Percentiles rank a stretch among this genome's conserved stretches.
These are phyloP conservation scores for Oxyura jamaicensis DNA, from an alignment of 2,113 vertebrate species.

Conservation along the genomic window DNA sequence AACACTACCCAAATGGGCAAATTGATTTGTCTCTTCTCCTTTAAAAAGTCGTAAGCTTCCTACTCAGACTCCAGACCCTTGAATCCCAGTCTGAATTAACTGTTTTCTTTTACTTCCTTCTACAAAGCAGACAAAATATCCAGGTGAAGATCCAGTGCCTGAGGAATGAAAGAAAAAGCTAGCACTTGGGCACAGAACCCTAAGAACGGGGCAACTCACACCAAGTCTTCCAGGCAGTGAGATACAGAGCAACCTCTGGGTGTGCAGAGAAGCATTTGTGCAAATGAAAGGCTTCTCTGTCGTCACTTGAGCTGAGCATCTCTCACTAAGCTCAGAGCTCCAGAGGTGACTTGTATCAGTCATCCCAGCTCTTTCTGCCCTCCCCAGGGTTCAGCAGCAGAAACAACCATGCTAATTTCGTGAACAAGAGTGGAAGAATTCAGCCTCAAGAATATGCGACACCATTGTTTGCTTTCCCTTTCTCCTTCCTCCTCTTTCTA, in stretches of 20 bases:
- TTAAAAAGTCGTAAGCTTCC: neutral
- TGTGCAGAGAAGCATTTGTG: neutral
- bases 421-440: neutral
- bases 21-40: neutral
- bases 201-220: neutral
- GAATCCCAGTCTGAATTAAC: neutral
- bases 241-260: neutral
- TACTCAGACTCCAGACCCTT: neutral
- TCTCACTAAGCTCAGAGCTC: neutral
- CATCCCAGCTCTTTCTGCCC: neutral
- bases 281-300: neutral
- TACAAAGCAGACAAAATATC: neutral
- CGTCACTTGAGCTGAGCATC: neutral
- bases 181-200: rapidly evolving
- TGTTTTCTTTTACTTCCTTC: neutral
- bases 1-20: neutral
- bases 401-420: neutral
- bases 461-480: neutral
- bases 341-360: neutral
- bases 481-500: neutral
- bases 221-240: neutral
- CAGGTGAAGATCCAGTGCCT: neutral
- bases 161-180: neutral
- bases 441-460: neutral
- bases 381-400: neutral